A percentile compares a stretch with the other conserved stretches of the same genome.
Evolutionary conservation across 2,888 invertebrate species (phyloP).

Genomic region (Drosophila emarginata): DNA sequence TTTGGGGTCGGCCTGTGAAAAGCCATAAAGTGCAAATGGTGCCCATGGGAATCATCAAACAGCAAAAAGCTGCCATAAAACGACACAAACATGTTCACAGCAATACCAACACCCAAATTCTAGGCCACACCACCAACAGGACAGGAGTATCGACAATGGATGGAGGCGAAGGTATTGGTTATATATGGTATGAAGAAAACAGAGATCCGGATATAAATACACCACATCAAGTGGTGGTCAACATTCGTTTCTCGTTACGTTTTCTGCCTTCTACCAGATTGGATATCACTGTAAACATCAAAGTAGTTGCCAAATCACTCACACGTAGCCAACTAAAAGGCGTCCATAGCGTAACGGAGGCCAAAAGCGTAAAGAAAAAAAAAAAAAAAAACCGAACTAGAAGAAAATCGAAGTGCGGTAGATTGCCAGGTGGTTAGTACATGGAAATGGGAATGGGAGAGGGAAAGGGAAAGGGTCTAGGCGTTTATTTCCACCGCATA

Average conservation of each 20-base stretch:
- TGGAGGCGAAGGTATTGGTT: background rate
- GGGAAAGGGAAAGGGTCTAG: background rate
- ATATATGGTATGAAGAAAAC: background rate
- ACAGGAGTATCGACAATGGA: background rate
- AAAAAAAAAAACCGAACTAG: background rate
- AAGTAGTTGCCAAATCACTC: constrained; percentile 55
- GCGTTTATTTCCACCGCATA: constrained; percentile 19
- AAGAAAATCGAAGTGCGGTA: background rate
- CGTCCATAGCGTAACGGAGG: background rate
- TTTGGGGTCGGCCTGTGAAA: constrained; percentile 49
- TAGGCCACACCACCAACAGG: constrained; percentile 6
- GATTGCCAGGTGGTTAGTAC: too few relatives aligned
- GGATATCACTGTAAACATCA: constrained; percentile 54
- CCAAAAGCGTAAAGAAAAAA: background rate
- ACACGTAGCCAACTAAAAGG: constrained; percentile 48
- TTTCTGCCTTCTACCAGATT: constrained; percentile 37
- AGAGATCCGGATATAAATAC: constrained; percentile 49
- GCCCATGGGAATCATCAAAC: constrained; percentile 74
- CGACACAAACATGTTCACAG: constrained; percentile 54
- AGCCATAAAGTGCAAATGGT: constrained; percentile 78
- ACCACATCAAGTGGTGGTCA: constrained; percentile 67
- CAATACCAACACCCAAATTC: constrained; percentile 19
- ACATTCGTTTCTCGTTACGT: constrained; percentile 31
- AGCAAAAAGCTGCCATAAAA: constrained; percentile 69
- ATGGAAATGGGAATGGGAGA: background rate